These are phyloP conservation scores for Cynopterus sphinx DNA, from an alignment of 2,797 vertebrate genomes.

Conservation along the genomic window DNA sequence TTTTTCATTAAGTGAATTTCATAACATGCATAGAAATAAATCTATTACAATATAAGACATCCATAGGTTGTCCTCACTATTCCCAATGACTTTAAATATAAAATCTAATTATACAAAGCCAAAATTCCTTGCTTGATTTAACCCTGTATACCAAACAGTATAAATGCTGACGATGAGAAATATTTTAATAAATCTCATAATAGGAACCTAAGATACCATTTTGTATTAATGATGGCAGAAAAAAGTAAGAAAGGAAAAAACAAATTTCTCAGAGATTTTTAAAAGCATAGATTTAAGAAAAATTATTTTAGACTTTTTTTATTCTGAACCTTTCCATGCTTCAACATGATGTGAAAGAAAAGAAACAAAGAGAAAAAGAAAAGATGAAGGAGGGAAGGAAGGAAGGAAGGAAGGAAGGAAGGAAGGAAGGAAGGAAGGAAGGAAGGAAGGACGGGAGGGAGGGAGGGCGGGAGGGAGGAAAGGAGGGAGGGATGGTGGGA, in stretches of 20 bases:
- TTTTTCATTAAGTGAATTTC: conserved; percentile 48
- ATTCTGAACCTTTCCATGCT: conserved; percentile 30
- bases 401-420: too few relatives aligned
- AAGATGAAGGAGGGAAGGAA: too few relatives aligned
- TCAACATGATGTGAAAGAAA: conserved; percentile 55
- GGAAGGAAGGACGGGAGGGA: too few relatives aligned
- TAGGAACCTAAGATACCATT: conserved; percentile 14
- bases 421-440: too few relatives aligned
- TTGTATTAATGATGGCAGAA: conserved; percentile 11
- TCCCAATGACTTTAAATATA: conserved; percentile 56
- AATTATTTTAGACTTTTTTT: not conserved
- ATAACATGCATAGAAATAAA: conserved; percentile 53
- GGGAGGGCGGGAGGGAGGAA: too few relatives aligned
- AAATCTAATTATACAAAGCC: conserved; percentile 63
- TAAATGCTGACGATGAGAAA: conserved; percentile 44
- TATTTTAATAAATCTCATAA: conserved; percentile 56
- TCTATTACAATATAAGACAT: conserved; percentile 30
- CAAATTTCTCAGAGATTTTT: conserved; percentile 51
- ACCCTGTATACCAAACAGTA: conserved; percentile 30
- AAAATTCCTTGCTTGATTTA: conserved; percentile 52
- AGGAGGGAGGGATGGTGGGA: too few relatives aligned
- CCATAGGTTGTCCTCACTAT: conserved; percentile 19
- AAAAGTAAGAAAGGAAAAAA: conserved; percentile 4
- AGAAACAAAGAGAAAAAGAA: too few relatives aligned
- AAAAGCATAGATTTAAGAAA: conserved; percentile 36